Conservation (phyloP, 2,888 invertebrate genomes). For the Thera obeliscata region DNA sequence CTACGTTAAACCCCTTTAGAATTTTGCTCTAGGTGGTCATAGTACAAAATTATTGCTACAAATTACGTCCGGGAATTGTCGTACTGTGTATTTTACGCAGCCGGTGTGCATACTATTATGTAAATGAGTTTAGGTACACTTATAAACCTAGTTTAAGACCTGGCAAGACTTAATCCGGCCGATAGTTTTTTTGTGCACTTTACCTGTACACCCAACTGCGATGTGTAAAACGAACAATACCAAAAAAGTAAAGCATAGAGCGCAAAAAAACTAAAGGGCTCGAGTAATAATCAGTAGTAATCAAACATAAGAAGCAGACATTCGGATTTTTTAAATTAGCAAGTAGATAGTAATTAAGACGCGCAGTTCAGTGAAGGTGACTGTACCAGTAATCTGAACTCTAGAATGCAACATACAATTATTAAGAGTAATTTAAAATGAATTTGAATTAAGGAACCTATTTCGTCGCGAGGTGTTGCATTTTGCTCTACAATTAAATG, state of each 20-base stretch:
- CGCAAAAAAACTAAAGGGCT: no score
- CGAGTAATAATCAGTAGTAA: no score
- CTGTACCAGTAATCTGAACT: constrained; percentile 32
- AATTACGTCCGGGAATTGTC: constrained; percentile 13
- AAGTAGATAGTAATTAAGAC: no score
- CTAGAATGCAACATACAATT: constrained; percentile 28
- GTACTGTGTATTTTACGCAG: constrained; percentile 8
- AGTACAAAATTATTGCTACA: constrained; percentile 7
- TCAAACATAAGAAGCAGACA: no score
- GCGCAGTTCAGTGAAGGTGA: not conserved
- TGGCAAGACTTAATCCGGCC: not conserved
- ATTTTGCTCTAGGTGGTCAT: not conserved
- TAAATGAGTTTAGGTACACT: constrained; percentile 29
- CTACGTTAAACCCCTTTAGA: not conserved
- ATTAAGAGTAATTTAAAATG: constrained; percentile 32
- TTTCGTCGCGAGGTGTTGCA: constrained; percentile 16
- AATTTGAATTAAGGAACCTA: constrained; percentile 23
- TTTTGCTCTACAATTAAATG: constrained; percentile 1
- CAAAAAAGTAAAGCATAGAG: no score
- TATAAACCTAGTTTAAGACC: not conserved
- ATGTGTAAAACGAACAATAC: not conserved
- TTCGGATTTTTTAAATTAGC: no score
- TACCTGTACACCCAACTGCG: no score
- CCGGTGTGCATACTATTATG: constrained; percentile 36
- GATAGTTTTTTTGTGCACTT: not conserved